These are phyloP conservation scores for Drosophila oshimai DNA, from an alignment of 1,140 invertebrate genomes.

Conservation along the genomic window DNA sequence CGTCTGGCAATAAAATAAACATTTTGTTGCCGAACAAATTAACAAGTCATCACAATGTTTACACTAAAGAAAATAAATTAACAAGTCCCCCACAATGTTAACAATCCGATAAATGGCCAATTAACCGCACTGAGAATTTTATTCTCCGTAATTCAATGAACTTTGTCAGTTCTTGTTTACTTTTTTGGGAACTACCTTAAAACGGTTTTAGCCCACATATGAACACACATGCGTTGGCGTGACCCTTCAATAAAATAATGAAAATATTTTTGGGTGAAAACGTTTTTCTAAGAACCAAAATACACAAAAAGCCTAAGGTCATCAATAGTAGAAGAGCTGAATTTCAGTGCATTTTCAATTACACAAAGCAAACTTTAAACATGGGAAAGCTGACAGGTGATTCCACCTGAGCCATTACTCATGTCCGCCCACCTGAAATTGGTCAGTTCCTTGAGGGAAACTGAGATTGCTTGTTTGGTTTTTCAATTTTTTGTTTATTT, in stretches of 20 bases:
- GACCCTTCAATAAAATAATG: slow-evolving; percentile 31
- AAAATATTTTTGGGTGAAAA: slow-evolving; percentile 28
- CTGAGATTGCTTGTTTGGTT: background rate
- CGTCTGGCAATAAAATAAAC: slow-evolving; percentile 4
- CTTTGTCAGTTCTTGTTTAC: background rate
- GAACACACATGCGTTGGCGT: slow-evolving; percentile 1
- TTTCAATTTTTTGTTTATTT: background rate
- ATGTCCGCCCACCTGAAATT: background rate
- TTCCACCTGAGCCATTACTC: slow-evolving; percentile 27
- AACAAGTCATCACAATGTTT: slow-evolving; percentile 27
- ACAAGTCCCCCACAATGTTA: slow-evolving; percentile 38
- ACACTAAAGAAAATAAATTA: slow-evolving; percentile 26
- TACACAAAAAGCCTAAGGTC: background rate
- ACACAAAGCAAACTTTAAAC: slow-evolving; percentile 48
- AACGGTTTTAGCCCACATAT: background rate
- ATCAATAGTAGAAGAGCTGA: background rate
- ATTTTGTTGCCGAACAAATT: slow-evolving; percentile 28
- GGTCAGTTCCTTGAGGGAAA: background rate
- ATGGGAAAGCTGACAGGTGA: slow-evolving; percentile 38
- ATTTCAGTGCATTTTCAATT: slow-evolving; percentile 33
- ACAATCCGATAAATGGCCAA: slow-evolving; percentile 32
- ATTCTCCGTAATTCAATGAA: slow-evolving; percentile 1
- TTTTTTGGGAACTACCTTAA: background rate
- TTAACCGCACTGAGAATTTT: background rate
- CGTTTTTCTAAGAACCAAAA: slow-evolving; percentile 1